phyloP scores from a whole-genome alignment of 1,140 invertebrate species.

The Musca vetustissima region DNA sequence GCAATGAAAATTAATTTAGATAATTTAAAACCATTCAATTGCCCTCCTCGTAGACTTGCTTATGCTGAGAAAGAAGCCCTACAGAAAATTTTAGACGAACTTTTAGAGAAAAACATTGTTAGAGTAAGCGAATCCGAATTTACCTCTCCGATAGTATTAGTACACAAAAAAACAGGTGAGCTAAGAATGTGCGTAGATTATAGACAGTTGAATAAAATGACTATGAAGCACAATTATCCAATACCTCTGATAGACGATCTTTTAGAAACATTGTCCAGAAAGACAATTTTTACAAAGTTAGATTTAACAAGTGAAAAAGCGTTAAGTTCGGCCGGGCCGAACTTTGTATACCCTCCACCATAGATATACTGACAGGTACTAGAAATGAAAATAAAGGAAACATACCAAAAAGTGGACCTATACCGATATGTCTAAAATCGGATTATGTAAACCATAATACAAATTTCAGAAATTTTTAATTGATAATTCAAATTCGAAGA shows the following conservation, averaged over 20 bases:
- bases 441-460: no score
- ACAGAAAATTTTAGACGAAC: neutral
- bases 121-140: conserved; percentile 3
- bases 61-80: neutral
- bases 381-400: no score
- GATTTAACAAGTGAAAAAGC: no score
- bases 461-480: no score
- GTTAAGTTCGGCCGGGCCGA: no score
- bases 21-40: neutral
- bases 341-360: no score
- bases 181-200: conserved; percentile 20
- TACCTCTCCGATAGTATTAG: conserved; percentile 8
- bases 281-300: conserved; percentile 4
- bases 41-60: neutral
- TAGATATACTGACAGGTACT: no score
- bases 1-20: no score
- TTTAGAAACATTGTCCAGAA: neutral
- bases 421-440: no score
- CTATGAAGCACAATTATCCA: conserved; percentile 2
- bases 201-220: neutral
- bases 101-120: neutral
- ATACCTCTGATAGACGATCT: conserved; percentile 9
- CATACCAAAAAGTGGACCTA: no score
- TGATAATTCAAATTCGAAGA: no score
- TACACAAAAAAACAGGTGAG: conserved; percentile 13